Percentiles rank a stretch among this genome's conserved stretches.
Conservation (phyloP, 1,140 invertebrate genomes). For the Brachionus paranguensis region DNA sequence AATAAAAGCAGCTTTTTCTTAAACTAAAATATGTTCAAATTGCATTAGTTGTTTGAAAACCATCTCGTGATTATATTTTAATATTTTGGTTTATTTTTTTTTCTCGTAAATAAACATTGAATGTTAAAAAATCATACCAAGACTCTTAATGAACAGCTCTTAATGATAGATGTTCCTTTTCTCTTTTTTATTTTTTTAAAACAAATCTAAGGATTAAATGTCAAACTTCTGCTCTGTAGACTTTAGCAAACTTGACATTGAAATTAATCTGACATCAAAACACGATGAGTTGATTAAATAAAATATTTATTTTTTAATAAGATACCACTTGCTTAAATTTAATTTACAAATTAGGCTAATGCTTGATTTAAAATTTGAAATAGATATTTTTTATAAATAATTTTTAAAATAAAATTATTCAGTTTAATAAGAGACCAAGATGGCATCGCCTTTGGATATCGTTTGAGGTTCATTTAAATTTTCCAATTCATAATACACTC, state of each 20-base stretch:
- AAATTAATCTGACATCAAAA: constrained; percentile 29
- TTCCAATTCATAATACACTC: constrained; percentile 25
- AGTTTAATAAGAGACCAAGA: background rate
- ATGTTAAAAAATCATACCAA: background rate
- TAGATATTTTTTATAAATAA: background rate
- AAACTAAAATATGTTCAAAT: background rate
- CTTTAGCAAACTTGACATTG: constrained; percentile 29
- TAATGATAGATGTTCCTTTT: background rate
- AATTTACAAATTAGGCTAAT: background rate
- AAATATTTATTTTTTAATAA: constrained; percentile 9
- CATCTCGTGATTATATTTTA: background rate
- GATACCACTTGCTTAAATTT: background rate
- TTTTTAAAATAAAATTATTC: background rate
- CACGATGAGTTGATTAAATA: background rate
- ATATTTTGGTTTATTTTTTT: background rate
- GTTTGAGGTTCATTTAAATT: background rate
- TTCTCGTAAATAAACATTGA: background rate
- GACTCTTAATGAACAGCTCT: background rate
- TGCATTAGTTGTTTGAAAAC: background rate
- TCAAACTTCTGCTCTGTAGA: background rate
- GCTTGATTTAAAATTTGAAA: background rate
- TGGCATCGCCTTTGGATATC: background rate
- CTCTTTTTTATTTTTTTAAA: background rate
- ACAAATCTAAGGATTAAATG: background rate
- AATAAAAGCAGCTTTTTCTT: background rate